Evolutionary conservation across 2,888 invertebrate genomes (phyloP).

Genomic region (Lypha dubia): DNA sequence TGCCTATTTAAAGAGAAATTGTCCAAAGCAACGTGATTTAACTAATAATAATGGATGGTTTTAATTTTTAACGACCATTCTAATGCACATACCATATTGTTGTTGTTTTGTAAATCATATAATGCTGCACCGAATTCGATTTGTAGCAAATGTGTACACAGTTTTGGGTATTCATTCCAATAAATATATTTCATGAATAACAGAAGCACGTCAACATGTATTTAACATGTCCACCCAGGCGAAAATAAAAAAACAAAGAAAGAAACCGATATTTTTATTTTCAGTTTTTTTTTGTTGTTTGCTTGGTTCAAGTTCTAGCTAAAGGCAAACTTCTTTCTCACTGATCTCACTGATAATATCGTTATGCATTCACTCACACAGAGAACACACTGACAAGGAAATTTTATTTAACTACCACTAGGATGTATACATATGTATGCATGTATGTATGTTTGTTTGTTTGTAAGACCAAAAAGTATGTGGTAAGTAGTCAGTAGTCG

Average conservation of each 20-base stretch:
- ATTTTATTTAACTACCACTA: conserved; percentile 13
- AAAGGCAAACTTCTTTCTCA: conserved; percentile 46
- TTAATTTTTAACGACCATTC: background rate
- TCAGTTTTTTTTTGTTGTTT: too few relatives aligned
- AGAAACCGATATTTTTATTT: conserved; percentile 24
- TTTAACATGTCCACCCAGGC: conserved; percentile 66
- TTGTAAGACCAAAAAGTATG: conserved; percentile 35
- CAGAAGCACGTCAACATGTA: conserved; percentile 63
- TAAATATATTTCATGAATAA: conserved; percentile 43
- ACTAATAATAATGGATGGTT: too few relatives aligned
- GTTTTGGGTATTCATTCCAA: conserved; percentile 26
- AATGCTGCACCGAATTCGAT: conserved; percentile 35
- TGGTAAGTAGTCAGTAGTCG: conserved; percentile 3
- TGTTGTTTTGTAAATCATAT: conserved; percentile 20
- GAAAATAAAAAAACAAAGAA: conserved; percentile 54
- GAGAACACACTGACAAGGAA: conserved; percentile 40
- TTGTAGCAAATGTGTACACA: conserved; percentile 45
- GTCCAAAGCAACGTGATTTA: too few relatives aligned
- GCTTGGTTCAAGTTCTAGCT: conserved; percentile 48
- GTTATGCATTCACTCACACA: conserved; percentile 39
- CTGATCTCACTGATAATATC: conserved; percentile 49
- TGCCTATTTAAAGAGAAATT: too few relatives aligned
- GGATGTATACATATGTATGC: too few relatives aligned
- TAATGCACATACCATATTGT: background rate
- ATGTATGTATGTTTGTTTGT: too few relatives aligned